These are phyloP conservation scores for Colossoma macropomum DNA, from an alignment of 2,113 vertebrate species.

Conservation along the genomic window DNA sequence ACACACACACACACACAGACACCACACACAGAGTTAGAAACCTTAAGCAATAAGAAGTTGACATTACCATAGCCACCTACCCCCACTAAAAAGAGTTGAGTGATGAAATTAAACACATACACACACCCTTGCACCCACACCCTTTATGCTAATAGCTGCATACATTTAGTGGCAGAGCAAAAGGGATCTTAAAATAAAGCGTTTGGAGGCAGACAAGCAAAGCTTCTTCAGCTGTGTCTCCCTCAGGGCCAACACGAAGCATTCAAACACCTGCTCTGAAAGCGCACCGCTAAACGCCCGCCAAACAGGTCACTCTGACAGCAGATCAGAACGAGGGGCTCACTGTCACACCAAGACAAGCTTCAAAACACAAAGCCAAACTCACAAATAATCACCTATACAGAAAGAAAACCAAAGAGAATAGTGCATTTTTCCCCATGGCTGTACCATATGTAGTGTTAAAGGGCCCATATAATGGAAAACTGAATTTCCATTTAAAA, in stretches of 20 bases:
- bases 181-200: conserved; percentile 61
- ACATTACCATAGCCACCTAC: conserved; percentile 32
- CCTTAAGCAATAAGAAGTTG: conserved; percentile 28
- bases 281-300: conserved; percentile 62
- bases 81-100: conserved; percentile 45
- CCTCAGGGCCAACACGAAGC: conserved; percentile 58
- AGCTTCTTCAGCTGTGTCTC: conserved; percentile 52
- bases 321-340: conserved; percentile 65
- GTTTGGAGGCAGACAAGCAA: conserved; percentile 52
- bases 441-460: neutral
- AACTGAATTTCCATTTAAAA: no score
- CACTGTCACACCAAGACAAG: conserved; percentile 60
- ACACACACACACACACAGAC: neutral
- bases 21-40: conserved; percentile 3
- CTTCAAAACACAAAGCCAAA: conserved; percentile 58
- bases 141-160: conserved; percentile 62
- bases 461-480: neutral
- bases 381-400: conserved; percentile 47
- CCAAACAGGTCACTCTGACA: conserved; percentile 64
- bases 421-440: neutral
- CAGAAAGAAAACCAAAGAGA: neutral
- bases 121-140: neutral
- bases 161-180: conserved; percentile 51
- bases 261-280: conserved; percentile 69
- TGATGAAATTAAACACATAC: conserved; percentile 61